Evolutionary conservation across 2,888 invertebrate species (phyloP).

Genomic region (Strigamia maritima): DNA sequence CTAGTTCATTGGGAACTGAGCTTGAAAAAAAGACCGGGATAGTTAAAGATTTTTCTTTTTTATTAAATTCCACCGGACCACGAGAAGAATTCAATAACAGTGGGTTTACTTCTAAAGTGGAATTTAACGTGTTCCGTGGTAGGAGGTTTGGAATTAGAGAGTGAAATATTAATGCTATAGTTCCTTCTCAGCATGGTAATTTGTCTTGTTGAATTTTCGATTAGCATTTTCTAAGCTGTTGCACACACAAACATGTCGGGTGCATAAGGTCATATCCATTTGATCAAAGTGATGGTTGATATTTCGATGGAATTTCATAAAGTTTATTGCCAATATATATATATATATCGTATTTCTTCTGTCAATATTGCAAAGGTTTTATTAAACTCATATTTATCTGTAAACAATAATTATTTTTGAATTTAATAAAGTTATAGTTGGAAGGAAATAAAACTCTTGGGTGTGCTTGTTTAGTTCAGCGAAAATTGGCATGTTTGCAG

Average conservation of each 20-base stretch:
- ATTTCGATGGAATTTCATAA: not conserved
- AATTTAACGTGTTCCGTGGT: not conserved
- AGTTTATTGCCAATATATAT: no score
- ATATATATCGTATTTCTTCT: no score
- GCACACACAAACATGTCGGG: not conserved
- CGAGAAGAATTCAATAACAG: not conserved
- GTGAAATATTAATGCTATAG: slow-evolving; percentile 1
- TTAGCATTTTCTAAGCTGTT: slow-evolving; percentile 26
- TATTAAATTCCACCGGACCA: slow-evolving; percentile 11
- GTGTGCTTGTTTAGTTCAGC: no score
- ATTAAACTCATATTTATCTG: no score
- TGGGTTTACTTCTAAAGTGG: not conserved
- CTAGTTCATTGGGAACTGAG: not conserved
- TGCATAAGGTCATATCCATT: not conserved
- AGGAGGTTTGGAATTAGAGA: not conserved
- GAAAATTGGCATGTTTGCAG: no score
- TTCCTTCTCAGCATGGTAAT: not conserved
- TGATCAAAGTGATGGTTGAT: not conserved
- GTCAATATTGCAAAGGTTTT: no score
- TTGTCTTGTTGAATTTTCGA: slow-evolving; percentile 12
- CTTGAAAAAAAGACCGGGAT: not conserved
- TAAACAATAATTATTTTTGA: no score
- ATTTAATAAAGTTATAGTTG: no score
- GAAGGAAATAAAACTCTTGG: no score
- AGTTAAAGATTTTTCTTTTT: not conserved